Conservation (phyloP, 2,888 invertebrate genomes). For the Microchrysa polita region DNA sequence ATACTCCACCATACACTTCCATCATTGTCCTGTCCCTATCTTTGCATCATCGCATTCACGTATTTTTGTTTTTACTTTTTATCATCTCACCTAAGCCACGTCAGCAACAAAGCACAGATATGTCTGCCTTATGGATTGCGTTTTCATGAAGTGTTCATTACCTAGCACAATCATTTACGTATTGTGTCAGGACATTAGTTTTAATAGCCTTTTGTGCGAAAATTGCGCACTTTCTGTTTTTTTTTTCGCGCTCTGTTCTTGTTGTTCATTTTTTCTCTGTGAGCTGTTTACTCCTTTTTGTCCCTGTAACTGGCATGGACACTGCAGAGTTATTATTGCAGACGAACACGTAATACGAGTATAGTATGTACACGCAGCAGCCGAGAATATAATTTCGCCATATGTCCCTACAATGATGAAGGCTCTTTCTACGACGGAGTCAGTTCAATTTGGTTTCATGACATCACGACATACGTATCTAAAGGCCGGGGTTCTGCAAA, state of each 20-base stretch:
- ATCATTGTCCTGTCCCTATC: no score
- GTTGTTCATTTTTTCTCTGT: no score
- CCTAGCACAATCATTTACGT: slow-evolving; percentile 25
- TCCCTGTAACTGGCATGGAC: not conserved
- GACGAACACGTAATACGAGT: slow-evolving; percentile 19
- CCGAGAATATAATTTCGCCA: not conserved
- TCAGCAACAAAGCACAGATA: not conserved
- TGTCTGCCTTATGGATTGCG: not conserved
- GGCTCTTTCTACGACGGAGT: not conserved
- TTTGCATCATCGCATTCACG: no score
- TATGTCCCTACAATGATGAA: not conserved
- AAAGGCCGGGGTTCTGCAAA: no score
- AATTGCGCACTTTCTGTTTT: not conserved
- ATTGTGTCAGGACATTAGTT: slow-evolving; percentile 40
- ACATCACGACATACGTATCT: not conserved
- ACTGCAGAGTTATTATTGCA: no score
- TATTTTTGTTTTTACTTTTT: no score
- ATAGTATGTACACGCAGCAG: not conserved
- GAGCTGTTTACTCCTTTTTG: not conserved
- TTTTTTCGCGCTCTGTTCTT: no score
- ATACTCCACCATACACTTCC: no score
- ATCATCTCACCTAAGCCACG: not conserved
- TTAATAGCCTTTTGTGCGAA: slow-evolving; percentile 37
- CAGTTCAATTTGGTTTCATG: not conserved
- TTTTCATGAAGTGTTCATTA: slow-evolving; percentile 19